Evolutionary conservation across 1,140 invertebrate genomes (phyloP), one percentile per base, ranked within the genome.

Genomic region (Drosophila orena): DNA sequence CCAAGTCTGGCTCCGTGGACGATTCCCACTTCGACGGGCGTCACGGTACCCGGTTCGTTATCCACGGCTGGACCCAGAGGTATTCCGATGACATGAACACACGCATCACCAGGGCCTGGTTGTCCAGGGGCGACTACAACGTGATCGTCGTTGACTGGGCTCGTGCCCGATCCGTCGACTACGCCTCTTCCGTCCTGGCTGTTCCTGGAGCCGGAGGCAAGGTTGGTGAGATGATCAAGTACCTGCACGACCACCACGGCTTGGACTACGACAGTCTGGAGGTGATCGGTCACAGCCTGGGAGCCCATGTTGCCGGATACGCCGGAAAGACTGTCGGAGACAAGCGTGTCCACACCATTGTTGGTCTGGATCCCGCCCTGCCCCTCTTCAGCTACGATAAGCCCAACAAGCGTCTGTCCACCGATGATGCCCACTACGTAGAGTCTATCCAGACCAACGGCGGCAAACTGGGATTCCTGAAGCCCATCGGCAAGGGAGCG

Each of bases 371-470:
- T 76, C 93, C 93, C n/a, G 93, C 93, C 2, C 54, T 90, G 5
- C 93, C 93, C 6, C 40, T 91, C 10, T 93, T 93, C 74, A 64
- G 68, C 14, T 76, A 77, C n/a, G 47, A 81, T 77, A 78, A 77
- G 15, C 79, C 81, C 3, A 58, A 43, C 38, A 92, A 81, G 20
- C 65, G 81, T 15, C 77, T 94, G 14, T 93, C 7, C 91, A 93
- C 79, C 91, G 40, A 37, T 7, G 91, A 92, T 79, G 91, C 85
- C 38, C 11, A 54, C 34, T 91, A 91, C 49, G 91, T 91, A 0
- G 90, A 92, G 66, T 85, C 80, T 0, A 94, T 95, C 43, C 95
- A 95, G 64, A 94, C 95, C 10, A 93, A 94, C 60, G 93, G 91
- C 20, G 93, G 93, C 44, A 54, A 81, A 10, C 77, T 94, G 4